A percentile compares a stretch with the other conserved stretches of the same genome.
phyloP scores from a whole-genome alignment of 2,113 vertebrate species.

The Rana temporaria region DNA sequence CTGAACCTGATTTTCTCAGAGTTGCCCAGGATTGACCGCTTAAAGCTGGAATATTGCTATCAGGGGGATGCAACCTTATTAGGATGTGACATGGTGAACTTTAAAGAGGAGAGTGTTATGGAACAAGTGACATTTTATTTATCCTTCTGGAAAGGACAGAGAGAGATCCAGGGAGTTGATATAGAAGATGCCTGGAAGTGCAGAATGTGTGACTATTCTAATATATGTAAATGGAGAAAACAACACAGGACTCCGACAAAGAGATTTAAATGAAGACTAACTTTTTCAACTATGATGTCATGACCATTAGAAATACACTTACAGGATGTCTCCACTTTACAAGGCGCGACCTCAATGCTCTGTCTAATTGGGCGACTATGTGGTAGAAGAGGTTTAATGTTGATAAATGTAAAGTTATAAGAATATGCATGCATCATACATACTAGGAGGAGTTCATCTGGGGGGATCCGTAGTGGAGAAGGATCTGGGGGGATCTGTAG shows the following conservation, averaged over 20 bases:
- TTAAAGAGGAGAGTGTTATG: constrained; percentile 65
- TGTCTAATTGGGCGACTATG: too few relatives aligned
- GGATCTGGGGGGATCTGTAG: too few relatives aligned
- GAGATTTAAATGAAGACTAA: background rate
- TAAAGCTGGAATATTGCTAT: constrained; percentile 75
- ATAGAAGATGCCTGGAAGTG: constrained; percentile 81
- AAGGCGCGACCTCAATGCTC: too few relatives aligned
- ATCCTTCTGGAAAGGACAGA: constrained; percentile 74
- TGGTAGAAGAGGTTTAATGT: too few relatives aligned
- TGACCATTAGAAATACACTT: too few relatives aligned
- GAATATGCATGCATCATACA: too few relatives aligned
- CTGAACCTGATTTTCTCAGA: constrained; percentile 68
- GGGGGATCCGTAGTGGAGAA: too few relatives aligned
- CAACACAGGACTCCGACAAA: constrained; percentile 24
- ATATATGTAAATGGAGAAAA: constrained; percentile 71
- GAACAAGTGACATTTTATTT: constrained; percentile 62
- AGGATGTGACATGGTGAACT: constrained; percentile 65
- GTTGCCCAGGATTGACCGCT: constrained; percentile 67
- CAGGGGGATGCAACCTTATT: constrained; percentile 67
- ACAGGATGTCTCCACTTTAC: too few relatives aligned
- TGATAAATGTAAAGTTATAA: too few relatives aligned
- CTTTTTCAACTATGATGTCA: background rate
- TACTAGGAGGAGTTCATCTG: too few relatives aligned
- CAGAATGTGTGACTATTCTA: constrained; percentile 64
- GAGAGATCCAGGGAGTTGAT: constrained; percentile 74